Percentiles rank a stretch among this genome's conserved stretches.
Evolutionary conservation across 2,888 invertebrate species (phyloP).

Genomic region (Polymixis flavicincta): DNA sequence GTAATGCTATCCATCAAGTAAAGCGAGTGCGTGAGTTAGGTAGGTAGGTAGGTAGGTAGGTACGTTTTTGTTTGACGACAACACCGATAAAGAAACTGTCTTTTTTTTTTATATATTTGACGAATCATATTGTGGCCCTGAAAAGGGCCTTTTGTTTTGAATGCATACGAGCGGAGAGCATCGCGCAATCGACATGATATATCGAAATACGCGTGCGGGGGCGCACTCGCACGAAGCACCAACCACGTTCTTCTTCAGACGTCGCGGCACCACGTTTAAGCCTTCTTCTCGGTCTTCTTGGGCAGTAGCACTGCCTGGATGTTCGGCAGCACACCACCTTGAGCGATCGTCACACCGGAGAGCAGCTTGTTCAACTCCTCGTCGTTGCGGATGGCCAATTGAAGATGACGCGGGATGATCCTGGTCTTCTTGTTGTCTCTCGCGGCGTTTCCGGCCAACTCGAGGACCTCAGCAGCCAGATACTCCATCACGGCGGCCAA

Average conservation of each 20-base stretch:
- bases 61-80: too few relatives aligned
- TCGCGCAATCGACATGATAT: conserved; percentile 15
- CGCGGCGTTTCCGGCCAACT: conserved; percentile 24
- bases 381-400: conserved; percentile 94
- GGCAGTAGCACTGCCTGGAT: conserved; percentile 94
- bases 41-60: too few relatives aligned
- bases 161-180: conserved; percentile 19
- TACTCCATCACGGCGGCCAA: conserved; percentile 89
- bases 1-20: too few relatives aligned
- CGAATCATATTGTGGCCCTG: conserved; percentile 53
- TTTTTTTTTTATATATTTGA: too few relatives aligned
- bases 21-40: too few relatives aligned
- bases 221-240: conserved; percentile 7
- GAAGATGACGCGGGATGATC: conserved; percentile 92
- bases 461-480: conserved; percentile 15
- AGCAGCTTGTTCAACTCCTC: conserved; percentile 95
- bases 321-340: conserved; percentile 95
- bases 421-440: conserved; percentile 17
- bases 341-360: conserved; percentile 94
- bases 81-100: too few relatives aligned
- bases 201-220: conserved; percentile 11
- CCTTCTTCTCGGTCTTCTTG: conserved; percentile 90
- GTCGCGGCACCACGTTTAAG: conserved; percentile 34
- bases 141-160: conserved; percentile 53
- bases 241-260: neutral